phyloP scores from a whole-genome alignment of 2,888 invertebrate genomes.

The Leptopilina myrica region DNA sequence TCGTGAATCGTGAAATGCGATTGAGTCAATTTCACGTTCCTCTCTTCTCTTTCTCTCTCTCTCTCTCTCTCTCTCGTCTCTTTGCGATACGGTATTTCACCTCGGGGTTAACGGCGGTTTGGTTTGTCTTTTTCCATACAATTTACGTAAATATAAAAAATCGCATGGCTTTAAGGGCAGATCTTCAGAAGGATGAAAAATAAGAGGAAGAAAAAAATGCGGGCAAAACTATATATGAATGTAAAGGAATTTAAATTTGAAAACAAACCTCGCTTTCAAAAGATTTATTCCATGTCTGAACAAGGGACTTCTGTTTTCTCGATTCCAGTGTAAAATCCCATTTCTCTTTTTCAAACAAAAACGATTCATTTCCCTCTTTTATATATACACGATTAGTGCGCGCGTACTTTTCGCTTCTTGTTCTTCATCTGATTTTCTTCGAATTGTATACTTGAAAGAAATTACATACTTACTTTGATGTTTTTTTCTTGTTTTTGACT shows the following conservation, averaged over 20 bases:
- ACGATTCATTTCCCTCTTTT: neutral
- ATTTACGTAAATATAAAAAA: constrained; percentile 28
- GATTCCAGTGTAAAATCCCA: neutral
- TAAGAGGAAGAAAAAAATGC: neutral
- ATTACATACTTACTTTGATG: no score
- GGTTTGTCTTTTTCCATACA: neutral
- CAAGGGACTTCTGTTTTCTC: constrained; percentile 10
- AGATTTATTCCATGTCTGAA: constrained; percentile 11
- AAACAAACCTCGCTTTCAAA: constrained; percentile 14
- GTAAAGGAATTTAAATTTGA: constrained; percentile 16
- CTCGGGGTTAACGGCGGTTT: constrained; percentile 14
- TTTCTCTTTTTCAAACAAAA: neutral
- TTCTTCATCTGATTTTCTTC: no score
- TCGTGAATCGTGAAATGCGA: constrained; percentile 31
- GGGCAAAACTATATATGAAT: neutral
- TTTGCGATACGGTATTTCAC: constrained; percentile 4
- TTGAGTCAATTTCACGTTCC: constrained; percentile 12
- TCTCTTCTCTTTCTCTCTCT: neutral
- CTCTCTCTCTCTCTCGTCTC: no score
- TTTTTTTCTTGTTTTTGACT: neutral
- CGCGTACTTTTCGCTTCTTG: no score
- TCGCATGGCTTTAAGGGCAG: neutral
- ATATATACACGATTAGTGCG: no score
- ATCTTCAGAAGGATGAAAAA: no score
- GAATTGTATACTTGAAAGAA: no score